Evolutionary conservation across 2,113 vertebrate species (phyloP).

Genomic region (Furnarius figulus): DNA sequence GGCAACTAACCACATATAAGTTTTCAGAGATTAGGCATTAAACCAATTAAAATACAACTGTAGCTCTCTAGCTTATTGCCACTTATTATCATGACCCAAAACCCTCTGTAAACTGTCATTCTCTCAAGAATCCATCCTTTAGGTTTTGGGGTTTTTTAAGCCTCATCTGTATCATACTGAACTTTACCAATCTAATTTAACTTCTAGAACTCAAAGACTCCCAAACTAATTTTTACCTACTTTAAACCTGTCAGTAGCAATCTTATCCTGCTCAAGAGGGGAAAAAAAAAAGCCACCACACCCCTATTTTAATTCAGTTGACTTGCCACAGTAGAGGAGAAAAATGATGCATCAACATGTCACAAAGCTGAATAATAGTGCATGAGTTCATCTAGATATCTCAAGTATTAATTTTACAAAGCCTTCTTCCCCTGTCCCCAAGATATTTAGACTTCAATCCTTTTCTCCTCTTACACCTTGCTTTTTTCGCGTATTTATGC

Average conservation of each 20-base stretch:
- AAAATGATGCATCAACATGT: background rate
- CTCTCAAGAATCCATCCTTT: background rate
- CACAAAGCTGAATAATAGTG: background rate
- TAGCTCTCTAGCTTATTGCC: background rate
- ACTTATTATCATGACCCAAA: background rate
- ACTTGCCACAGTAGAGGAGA: background rate
- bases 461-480: background rate
- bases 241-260: background rate
- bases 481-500: background rate
- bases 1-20: background rate
- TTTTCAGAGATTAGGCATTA: background rate
- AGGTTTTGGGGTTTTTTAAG: background rate
- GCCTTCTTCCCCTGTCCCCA: background rate
- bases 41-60: background rate
- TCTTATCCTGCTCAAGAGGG: background rate
- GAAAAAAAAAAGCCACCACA: background rate
- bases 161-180: background rate
- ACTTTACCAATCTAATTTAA: background rate
- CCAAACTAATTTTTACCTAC: background rate
- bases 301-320: background rate
- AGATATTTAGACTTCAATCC: background rate
- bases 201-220: background rate
- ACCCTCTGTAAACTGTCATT: no score
- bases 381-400: background rate
- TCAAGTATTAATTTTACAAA: background rate